These are phyloP conservation scores for Drosophila orosa DNA, from an alignment of 1,140 invertebrate species.

Conservation along the genomic window DNA sequence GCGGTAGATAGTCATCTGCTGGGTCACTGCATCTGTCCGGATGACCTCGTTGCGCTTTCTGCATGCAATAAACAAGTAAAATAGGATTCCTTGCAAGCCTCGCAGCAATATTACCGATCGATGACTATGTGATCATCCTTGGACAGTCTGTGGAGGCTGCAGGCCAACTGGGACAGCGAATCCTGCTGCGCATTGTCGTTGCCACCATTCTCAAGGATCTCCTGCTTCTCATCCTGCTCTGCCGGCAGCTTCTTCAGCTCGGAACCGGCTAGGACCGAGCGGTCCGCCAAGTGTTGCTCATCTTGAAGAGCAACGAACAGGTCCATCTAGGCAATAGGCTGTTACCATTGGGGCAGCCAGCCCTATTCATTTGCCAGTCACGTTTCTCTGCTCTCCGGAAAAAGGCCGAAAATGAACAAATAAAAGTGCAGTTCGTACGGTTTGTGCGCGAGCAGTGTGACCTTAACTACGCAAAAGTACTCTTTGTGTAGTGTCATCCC, in stretches of 20 bases:
- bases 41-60: constrained; percentile 77
- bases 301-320: not conserved
- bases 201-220: not conserved
- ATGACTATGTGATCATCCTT: constrained; percentile 77
- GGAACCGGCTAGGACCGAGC: not conserved
- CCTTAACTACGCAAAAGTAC: not conserved
- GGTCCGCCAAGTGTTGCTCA: constrained; percentile 1
- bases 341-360: not conserved
- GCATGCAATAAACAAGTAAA: not conserved
- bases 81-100: not conserved
- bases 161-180: constrained; percentile 66
- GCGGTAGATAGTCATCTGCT: constrained; percentile 77
- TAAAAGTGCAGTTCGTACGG: not conserved
- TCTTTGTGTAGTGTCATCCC: not conserved
- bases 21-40: constrained; percentile 58
- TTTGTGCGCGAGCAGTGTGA: constrained; percentile 1
- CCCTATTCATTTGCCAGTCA: constrained; percentile 3
- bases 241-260: not conserved
- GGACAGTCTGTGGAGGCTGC: constrained; percentile 64
- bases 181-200: constrained; percentile 29
- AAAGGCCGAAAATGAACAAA: not conserved
- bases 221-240: not conserved
- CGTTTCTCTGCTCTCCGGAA: not conserved
- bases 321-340: constrained; percentile 4
- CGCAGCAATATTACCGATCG: constrained; percentile 55